Evolutionary conservation across 2,113 vertebrate species (phyloP), one percentile per base, ranked within the genome.

Genomic region (Chamaea fasciata): DNA sequence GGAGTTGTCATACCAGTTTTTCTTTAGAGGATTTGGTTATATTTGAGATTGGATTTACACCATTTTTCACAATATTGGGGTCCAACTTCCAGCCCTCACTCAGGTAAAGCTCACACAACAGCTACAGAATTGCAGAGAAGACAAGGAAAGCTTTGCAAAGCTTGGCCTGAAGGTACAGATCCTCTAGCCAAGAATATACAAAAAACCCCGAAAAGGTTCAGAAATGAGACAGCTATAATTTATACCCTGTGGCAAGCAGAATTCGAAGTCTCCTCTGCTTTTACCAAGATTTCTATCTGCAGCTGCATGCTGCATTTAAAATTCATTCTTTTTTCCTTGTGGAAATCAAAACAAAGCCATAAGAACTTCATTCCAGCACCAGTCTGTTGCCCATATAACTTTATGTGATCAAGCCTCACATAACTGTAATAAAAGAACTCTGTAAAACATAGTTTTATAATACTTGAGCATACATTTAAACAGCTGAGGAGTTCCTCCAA

Each of bases 361-460:
- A 94, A 95, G 83, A 93, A 79, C 87, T 90, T 91, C 86, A 89
- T 95, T 96, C 74, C 87, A 77, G 71, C 27, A 75, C 75, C 76
- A 78, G 76, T 18, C 85, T 82, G 89, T 63, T 94, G 88, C 89
- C 82, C 86, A 63, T 68, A 94, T 78, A 97, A 95, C 63, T 91
- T 94, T 88, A 87, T 19, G 31, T 47, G 79, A 68, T 77, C 90
- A 69, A 79, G 86, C 68, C 63, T 88, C 79, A 81, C 91, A 91
- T 81, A 89, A 70, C 77, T 2, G 5, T 87, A 89, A 95, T 97
- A 97, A 94, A 90, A 82, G 79, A 94, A 92, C 89, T 86, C 83
- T 70, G 85, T 96, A 94, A 95, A 95, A 65, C 69, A 87, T 8
- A 81, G 71, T 46, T 93, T 95, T 87, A 60, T 89, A 95, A 94